Base-by-base conservation (phyloP, 2,888 invertebrate species). In the Idaea biselata region DNA sequence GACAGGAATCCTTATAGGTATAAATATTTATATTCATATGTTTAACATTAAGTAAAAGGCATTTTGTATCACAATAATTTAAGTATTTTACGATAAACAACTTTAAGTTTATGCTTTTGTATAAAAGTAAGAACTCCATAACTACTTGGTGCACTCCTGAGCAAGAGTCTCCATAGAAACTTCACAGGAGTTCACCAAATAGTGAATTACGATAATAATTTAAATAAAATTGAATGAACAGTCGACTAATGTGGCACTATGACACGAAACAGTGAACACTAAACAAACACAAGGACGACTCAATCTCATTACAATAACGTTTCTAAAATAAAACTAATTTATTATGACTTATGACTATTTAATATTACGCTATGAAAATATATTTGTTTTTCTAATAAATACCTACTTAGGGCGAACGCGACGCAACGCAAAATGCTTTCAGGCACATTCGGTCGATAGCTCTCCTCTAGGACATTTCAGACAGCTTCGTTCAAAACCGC, bases 341-440 rank as follows among this genome's bases (percentile, higher is more conserved):
- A 79, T 78, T 76, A 86, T 89, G 89, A 88, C 89, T 78, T 76
- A 86, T 89, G 89, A 88, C 89, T 89, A 88, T 80, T 81, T 80
- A 87, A 82, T 88, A 88, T 86, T 87, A 87, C 83, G 84, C 82
- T 87, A 86, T 63, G 74, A 75, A 75, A 76, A 76, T 76, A 71
- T 65, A 67, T 68, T 74, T 72, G 73, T 69, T 72, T 73, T 73
- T 66, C 67, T 74, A 71, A 68, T 71, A 70, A 73, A 76, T 75
- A 76, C 68, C 73, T 77, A 73, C 66, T 69, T 64, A 68, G 56
- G 61, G 55, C 16, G 55, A 44, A 44, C 55, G 55, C 7, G 16
- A 6, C 16, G n/a, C n/a, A 16, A n/a, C n/a, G n/a, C n/a, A n/a
- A n/a, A 16, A n/a, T n/a, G 55, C 8, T 8, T 55, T 14, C n/a